Conservation (phyloP, 2,797 vertebrate species). For the Myiothlypis coronata region DNA sequence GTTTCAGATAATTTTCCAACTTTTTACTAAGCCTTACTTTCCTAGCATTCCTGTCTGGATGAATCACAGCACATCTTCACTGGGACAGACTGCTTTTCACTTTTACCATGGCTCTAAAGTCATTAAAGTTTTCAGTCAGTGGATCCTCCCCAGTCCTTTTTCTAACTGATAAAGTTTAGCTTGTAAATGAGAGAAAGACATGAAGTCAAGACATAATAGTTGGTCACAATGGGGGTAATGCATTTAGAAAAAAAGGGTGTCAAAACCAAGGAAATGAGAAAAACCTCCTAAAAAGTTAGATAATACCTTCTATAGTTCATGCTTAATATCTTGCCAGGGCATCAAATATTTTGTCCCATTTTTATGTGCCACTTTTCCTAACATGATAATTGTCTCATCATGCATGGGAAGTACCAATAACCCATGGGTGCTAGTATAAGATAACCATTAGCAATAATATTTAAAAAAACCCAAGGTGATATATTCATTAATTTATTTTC, state of each 20-base stretch:
- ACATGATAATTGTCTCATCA: neutral
- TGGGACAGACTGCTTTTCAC: neutral
- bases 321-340: neutral
- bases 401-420: neutral
- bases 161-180: neutral
- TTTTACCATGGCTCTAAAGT: neutral
- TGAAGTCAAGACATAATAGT: neutral
- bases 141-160: neutral
- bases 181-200: neutral
- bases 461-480: neutral
- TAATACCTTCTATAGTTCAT: neutral
- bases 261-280: neutral
- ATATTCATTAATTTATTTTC: neutral
- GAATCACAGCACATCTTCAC: neutral
- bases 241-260: neutral
- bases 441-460: neutral
- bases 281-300: neutral
- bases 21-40: neutral
- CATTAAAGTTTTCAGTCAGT: neutral
- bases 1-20: neutral
- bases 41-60: neutral
- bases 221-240: neutral
- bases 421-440: neutral
- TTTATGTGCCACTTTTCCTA: neutral
- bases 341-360: neutral